Percentiles rank a stretch among this genome's conserved stretches.
These are phyloP conservation scores for Emmelina monodactyla DNA, from an alignment of 2,888 invertebrate genomes.

Conservation along the genomic window DNA sequence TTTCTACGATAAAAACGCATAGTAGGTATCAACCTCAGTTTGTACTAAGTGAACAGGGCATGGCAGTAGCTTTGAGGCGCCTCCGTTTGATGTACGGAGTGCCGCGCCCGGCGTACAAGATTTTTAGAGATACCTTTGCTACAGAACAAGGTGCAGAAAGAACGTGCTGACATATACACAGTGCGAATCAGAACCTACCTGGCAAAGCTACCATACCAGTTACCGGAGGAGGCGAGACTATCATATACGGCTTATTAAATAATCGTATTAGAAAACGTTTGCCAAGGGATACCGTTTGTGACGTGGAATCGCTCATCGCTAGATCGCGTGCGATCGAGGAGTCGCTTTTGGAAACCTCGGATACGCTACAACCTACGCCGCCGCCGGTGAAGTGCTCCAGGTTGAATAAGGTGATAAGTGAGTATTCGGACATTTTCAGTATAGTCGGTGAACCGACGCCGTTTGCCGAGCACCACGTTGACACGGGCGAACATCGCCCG, in stretches of 20 bases:
- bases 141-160: too few relatives aligned
- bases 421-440: conserved; percentile 2
- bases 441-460: conserved; percentile 6
- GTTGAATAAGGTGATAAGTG: background rate
- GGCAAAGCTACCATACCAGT: conserved; percentile 1
- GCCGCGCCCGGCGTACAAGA: too few relatives aligned
- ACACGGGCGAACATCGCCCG: background rate
- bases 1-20: too few relatives aligned
- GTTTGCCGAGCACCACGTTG: conserved; percentile 8
- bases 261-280: background rate
- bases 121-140: too few relatives aligned
- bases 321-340: too few relatives aligned
- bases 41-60: too few relatives aligned
- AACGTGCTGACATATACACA: too few relatives aligned
- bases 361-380: background rate
- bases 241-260: conserved; percentile 4
- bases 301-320: background rate
- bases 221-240: conserved; percentile 4
- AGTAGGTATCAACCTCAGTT: too few relatives aligned
- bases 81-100: too few relatives aligned
- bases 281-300: conserved; percentile 2
- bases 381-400: background rate
- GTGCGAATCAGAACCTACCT: conserved; percentile 2
- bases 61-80: too few relatives aligned
- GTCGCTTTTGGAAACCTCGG: background rate